phyloP scores from a whole-genome alignment of 2,113 vertebrate species.

The Epinephelus fuscoguttatus region DNA sequence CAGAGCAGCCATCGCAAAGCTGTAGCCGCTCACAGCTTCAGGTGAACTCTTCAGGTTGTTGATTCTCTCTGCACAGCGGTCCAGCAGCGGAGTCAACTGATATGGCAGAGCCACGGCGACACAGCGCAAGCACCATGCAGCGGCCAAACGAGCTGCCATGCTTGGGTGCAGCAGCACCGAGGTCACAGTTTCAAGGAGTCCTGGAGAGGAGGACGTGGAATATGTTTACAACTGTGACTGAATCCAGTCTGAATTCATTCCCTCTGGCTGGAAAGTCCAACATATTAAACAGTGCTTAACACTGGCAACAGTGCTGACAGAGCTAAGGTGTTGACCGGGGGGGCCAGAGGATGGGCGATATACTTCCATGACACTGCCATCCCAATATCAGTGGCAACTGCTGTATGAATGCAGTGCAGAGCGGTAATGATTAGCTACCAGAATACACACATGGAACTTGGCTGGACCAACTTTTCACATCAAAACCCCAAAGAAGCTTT shows the following conservation, averaged over 20 bases:
- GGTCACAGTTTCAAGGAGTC: constrained; percentile 95
- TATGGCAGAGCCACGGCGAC: constrained; percentile 96
- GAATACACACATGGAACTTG: too few species aligned
- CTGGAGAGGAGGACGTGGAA: constrained; percentile 71
- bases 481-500: too few species aligned
- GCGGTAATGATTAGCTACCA: too few species aligned
- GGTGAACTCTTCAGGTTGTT: constrained; percentile 97
- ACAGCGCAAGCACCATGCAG: constrained; percentile 96
- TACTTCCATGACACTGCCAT: too few species aligned
- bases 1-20: constrained; percentile 98
- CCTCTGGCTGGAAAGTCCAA: background rate
- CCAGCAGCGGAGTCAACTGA: constrained; percentile 95
- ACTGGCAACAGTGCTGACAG: too few species aligned
- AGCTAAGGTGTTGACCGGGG: too few species aligned
- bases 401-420: too few species aligned
- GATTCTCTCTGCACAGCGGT: constrained; percentile 95
- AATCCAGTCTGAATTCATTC: background rate
- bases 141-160: constrained; percentile 96
- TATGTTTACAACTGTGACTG: background rate
- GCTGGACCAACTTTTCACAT: too few species aligned
- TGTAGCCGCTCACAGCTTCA: constrained; percentile 98
- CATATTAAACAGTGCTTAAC: background rate
- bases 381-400: too few species aligned
- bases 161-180: constrained; percentile 98
- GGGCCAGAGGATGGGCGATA: too few species aligned